phyloP scores from a whole-genome alignment of 2,888 invertebrate genomes.

The Yponomeuta evonymella region DNA sequence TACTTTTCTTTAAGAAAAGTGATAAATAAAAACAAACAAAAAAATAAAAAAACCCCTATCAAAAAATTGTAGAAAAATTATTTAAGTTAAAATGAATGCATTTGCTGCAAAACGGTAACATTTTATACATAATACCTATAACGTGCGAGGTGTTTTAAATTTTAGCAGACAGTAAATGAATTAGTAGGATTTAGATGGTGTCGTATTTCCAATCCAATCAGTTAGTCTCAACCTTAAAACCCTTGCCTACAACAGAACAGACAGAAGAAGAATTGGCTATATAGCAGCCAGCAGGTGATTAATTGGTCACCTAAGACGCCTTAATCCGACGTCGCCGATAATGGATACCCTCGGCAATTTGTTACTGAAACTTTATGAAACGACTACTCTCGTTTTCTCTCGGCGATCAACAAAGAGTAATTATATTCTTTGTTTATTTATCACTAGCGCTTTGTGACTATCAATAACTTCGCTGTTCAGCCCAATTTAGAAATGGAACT shows the following conservation, averaged over 20 bases:
- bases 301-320: conserved; percentile 12
- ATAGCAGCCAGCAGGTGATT: conserved; percentile 10
- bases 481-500: neutral
- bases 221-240: neutral
- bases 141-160: too few relatives aligned
- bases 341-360: conserved; percentile 12
- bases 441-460: neutral
- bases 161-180: neutral
- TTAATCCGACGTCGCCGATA: conserved; percentile 13
- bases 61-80: too few relatives aligned
- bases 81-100: too few relatives aligned
- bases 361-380: neutral
- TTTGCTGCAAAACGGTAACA: too few relatives aligned
- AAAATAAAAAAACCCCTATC: too few relatives aligned
- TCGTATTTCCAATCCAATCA: conserved; percentile 1
- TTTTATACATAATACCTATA: too few relatives aligned
- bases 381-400: neutral
- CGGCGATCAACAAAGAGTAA: neutral
- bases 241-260: neutral
- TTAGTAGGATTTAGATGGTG: neutral
- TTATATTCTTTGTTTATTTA: neutral
- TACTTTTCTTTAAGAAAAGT: too few relatives aligned
- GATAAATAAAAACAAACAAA: too few relatives aligned
- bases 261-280: neutral
- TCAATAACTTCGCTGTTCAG: neutral